These are phyloP conservation scores for Hydra vulgaris DNA, from an alignment of 30 jellyfish, hydroid and myxozoan genomes.

Conservation along the genomic window DNA sequence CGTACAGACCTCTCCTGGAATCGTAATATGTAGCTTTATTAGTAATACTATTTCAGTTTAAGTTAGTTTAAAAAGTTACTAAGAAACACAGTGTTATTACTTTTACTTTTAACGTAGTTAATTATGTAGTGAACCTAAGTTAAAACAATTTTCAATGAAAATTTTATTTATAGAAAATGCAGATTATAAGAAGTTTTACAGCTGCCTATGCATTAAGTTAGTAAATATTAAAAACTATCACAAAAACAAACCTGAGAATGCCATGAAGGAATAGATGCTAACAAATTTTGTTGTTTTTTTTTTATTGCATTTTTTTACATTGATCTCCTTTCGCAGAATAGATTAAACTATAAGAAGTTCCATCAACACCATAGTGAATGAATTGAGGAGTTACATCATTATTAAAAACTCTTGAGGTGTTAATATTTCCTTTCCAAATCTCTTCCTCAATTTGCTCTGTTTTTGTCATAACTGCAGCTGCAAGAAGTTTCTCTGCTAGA, in stretches of 20 bases:
- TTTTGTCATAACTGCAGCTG: neutral
- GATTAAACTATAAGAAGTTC: neutral
- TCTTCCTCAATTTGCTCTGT: neutral
- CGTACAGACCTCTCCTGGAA: neutral
- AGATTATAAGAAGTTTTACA: neutral
- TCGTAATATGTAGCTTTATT: neutral
- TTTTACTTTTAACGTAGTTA: neutral
- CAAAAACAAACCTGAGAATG: neutral
- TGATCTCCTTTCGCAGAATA: too few relatives aligned
- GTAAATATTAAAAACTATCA: neutral
- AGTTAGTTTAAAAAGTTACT: neutral
- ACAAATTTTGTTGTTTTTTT: too few relatives aligned
- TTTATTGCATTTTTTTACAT: too few relatives aligned
- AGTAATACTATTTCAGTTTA: neutral
- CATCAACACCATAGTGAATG: neutral
- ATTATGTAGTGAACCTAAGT: neutral
- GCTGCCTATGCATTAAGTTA: neutral
- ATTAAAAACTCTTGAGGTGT: neutral
- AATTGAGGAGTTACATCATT: neutral
- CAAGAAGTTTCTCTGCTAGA: neutral
- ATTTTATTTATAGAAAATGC: neutral
- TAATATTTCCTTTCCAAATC: neutral
- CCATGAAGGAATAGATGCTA: too few relatives aligned
- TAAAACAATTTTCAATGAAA: too few relatives aligned
- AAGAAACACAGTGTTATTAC: neutral